Conservation (phyloP, 2,797 vertebrate species). For the Triplophysa yarkandensis region DNA sequence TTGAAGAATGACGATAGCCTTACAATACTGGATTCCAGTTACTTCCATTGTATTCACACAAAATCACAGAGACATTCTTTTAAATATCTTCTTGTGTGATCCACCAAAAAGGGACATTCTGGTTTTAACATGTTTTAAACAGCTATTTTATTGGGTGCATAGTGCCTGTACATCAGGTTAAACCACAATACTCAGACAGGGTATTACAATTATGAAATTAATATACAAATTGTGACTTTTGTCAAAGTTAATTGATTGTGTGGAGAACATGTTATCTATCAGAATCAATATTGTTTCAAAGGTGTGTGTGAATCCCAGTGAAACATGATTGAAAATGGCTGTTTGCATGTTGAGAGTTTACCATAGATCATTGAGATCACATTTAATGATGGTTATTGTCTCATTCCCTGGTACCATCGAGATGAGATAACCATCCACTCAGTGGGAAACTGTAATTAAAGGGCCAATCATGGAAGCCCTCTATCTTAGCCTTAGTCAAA, state of each 20-base stretch:
- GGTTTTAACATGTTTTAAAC: no score
- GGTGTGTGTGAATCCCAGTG: background rate
- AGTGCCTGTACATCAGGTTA: no score
- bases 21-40: no score
- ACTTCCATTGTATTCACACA: no score
- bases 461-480: constrained; percentile 29
- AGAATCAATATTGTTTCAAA: background rate
- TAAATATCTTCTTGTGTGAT: no score
- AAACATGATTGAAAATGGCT: constrained; percentile 37
- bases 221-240: background rate
- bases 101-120: no score
- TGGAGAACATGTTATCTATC: background rate
- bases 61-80: no score
- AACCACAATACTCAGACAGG: no score
- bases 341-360: constrained; percentile 41
- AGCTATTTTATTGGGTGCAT: no score
- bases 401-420: constrained; percentile 24
- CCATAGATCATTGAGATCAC: constrained; percentile 41
- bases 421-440: constrained; percentile 38
- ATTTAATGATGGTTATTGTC: constrained; percentile 50
- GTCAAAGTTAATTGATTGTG: background rate
- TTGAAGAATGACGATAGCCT: no score
- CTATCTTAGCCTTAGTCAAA: constrained; percentile 26
- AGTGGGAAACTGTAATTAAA: constrained; percentile 48
- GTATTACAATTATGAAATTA: background rate